Percentiles rank a stretch among this genome's conserved stretches.
phyloP scores from a whole-genome alignment of 1,140 invertebrate species.

The Tachypleus tridentatus region DNA sequence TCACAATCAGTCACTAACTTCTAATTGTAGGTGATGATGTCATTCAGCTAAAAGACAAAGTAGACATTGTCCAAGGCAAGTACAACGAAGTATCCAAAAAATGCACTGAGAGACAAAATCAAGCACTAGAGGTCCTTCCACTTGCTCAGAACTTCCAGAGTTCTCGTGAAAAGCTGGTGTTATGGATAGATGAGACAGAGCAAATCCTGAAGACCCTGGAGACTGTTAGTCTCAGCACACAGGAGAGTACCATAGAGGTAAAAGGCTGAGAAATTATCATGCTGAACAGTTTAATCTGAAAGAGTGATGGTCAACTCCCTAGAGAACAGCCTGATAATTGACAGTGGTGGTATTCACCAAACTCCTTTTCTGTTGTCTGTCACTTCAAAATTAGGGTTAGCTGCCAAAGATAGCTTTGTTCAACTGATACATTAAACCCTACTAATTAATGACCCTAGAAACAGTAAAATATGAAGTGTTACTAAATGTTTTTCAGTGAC shows the following conservation, averaged over 20 bases:
- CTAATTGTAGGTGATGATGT: slow-evolving; percentile 55
- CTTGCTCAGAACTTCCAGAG: slow-evolving; percentile 87
- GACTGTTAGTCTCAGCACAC: slow-evolving; percentile 28
- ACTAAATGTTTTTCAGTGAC: too few relatives aligned
- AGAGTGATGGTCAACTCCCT: too few relatives aligned
- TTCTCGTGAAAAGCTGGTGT: slow-evolving; percentile 67
- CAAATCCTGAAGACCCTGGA: slow-evolving; percentile 69
- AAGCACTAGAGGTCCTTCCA: slow-evolving; percentile 73
- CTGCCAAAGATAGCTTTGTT: too few relatives aligned
- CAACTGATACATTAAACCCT: too few relatives aligned
- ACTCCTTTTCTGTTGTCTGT: too few relatives aligned
- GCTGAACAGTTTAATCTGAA: too few relatives aligned
- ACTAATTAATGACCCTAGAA: too few relatives aligned
- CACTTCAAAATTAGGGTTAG: too few relatives aligned
- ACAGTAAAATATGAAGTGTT: too few relatives aligned
- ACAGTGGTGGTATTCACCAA: too few relatives aligned
- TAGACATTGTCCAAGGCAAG: slow-evolving; percentile 75
- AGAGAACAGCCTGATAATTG: too few relatives aligned
- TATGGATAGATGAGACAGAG: slow-evolving; percentile 92
- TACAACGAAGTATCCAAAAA: slow-evolving; percentile 77
- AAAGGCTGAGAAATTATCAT: not conserved
- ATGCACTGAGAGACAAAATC: slow-evolving; percentile 70
- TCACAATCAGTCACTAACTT: too few relatives aligned
- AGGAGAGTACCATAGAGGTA: slow-evolving; percentile 30
- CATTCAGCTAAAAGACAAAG: slow-evolving; percentile 80